A percentile compares a stretch with the other conserved stretches of the same genome.
These are phyloP conservation scores for Dendroctonus ponderosae DNA, from an alignment of 1,140 invertebrate genomes.

Conservation along the genomic window DNA sequence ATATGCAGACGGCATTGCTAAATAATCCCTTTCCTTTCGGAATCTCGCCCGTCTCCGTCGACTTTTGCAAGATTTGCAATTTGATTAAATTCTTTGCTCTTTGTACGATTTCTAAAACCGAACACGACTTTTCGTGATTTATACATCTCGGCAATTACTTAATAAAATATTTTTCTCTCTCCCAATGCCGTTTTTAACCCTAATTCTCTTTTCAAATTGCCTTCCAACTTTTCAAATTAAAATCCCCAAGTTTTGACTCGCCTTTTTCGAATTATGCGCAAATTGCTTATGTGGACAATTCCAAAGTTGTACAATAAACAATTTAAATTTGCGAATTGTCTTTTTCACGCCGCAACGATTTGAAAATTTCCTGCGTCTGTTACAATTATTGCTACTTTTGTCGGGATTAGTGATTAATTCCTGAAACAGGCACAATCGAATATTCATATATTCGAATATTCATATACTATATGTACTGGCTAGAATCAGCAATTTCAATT, in stretches of 20 bases:
- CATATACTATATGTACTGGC: no score
- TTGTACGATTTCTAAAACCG: constrained; percentile 23
- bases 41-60: constrained; percentile 8
- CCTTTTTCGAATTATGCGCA: not conserved
- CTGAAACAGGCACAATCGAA: no score
- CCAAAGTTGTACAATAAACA: no score
- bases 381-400: no score
- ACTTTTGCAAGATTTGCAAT: constrained; percentile 29
- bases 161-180: constrained; percentile 21
- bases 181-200: constrained; percentile 6
- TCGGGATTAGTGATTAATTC: no score
- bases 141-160: constrained; percentile 27
- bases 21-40: constrained; percentile 20
- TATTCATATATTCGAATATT: no score
- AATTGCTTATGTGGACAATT: not conserved
- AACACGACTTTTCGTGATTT: constrained; percentile 30
- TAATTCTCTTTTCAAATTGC: constrained; percentile 23
- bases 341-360: no score
- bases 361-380: no score
- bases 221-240: constrained; percentile 15
- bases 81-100: constrained; percentile 30
- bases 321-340: no score
- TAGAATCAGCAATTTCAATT: no score
- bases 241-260: constrained; percentile 1
- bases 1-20: constrained; percentile 14